A percentile compares a stretch with the other conserved stretches of the same genome.
These are phyloP conservation scores for Thyatira batis DNA, from an alignment of 2,888 invertebrate genomes.

Conservation along the genomic window DNA sequence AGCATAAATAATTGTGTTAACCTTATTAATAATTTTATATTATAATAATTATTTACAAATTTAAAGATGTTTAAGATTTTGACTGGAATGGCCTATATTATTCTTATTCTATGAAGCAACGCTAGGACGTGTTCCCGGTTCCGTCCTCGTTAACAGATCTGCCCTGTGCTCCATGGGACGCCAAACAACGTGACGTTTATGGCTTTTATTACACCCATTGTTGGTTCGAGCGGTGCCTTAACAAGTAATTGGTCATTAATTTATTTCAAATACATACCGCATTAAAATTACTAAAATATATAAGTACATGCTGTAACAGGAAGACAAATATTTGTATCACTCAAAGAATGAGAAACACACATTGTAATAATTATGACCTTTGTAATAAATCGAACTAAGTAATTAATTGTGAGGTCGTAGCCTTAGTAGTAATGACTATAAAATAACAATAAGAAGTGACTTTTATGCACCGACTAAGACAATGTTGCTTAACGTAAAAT, in stretches of 20 bases:
- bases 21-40: too few relatives aligned
- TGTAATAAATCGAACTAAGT: neutral
- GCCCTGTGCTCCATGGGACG: slow-evolving; percentile 65
- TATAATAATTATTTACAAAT: too few relatives aligned
- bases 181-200: slow-evolving; percentile 72
- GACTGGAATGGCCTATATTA: neutral
- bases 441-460: too few relatives aligned
- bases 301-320: neutral
- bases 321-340: neutral
- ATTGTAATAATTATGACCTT: neutral
- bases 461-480: too few relatives aligned
- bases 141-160: slow-evolving; percentile 72
- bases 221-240: slow-evolving; percentile 50
- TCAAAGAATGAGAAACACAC: neutral
- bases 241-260: slow-evolving; percentile 57
- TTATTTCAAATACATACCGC: slow-evolving; percentile 32
- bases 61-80: too few relatives aligned
- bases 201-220: slow-evolving; percentile 67
- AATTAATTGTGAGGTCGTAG: neutral
- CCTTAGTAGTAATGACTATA: too few relatives aligned
- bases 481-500: too few relatives aligned
- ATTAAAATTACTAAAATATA: slow-evolving; percentile 24
- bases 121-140: slow-evolving; percentile 69
- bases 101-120: slow-evolving; percentile 46
- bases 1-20: too few relatives aligned